Percentiles rank a stretch among this genome's conserved stretches.
phyloP scores from a whole-genome alignment of 2,797 vertebrate species.

The Fistularia commersonii region DNA sequence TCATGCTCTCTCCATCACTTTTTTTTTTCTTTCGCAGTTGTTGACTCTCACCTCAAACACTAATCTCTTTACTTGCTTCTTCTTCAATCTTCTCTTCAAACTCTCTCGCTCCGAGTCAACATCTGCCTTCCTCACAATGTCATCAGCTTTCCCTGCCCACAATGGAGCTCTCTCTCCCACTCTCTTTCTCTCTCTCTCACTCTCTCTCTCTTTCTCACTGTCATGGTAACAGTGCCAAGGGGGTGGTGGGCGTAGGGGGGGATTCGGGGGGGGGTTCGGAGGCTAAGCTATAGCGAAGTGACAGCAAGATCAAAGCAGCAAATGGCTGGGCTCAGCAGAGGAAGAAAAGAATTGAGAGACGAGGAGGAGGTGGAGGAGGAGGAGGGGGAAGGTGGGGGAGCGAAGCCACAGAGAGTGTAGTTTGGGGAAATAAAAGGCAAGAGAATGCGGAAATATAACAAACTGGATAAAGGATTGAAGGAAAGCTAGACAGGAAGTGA shows the following conservation, averaged over 20 bases:
- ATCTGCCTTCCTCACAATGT: constrained; percentile 16
- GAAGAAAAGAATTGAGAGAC: constrained; percentile 17
- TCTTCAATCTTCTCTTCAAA: constrained; percentile 1
- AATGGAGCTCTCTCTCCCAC: not conserved
- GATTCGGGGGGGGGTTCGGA: not conserved
- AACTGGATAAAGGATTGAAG: too few species aligned
- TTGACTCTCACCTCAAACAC: constrained; percentile 7
- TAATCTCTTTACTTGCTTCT: constrained; percentile 12
- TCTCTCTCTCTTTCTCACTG: constrained; percentile 19
- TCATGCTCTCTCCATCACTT: constrained; percentile 3
- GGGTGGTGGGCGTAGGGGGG: constrained; percentile 2
- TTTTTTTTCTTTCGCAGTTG: constrained; percentile 7
- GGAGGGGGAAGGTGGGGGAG: not conserved
- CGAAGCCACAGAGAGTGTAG: not conserved
- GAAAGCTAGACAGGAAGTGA: too few species aligned
- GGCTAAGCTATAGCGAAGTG: constrained; percentile 21
- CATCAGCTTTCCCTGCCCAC: not conserved
- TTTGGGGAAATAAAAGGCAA: not conserved
- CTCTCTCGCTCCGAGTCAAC: constrained; percentile 17
- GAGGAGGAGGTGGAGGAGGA: constrained; percentile 2
- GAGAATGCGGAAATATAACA: too few species aligned
- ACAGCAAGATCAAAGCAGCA: constrained; percentile 49
- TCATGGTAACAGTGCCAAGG: constrained; percentile 42
- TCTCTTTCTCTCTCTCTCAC: constrained; percentile 5
- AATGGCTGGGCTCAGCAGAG: constrained; percentile 25